These are phyloP conservation scores for Apis cerana DNA, from an alignment of 1,140 invertebrate species.

Conservation along the genomic window DNA sequence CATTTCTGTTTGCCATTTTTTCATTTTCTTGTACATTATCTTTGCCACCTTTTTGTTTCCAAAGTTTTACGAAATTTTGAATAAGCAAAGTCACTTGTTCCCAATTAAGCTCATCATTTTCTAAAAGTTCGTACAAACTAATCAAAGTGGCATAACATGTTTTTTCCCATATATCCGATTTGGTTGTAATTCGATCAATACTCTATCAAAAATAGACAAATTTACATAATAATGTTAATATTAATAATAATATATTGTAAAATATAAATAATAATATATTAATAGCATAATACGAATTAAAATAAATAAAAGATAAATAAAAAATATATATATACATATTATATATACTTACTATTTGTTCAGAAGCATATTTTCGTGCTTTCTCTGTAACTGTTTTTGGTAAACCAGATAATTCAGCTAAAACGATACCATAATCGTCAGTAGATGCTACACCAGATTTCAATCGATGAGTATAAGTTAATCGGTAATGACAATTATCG, in stretches of 20 bases:
- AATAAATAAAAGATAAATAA: background rate
- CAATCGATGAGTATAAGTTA: conserved; percentile 80
- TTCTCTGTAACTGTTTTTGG: conserved; percentile 55
- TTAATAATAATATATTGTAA: background rate
- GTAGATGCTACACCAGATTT: conserved; percentile 72
- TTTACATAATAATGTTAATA: no score
- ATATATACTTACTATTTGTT: background rate
- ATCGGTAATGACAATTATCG: conserved; percentile 41
- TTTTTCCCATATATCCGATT: conserved; percentile 19
- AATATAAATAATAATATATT: background rate
- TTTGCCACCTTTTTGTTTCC: no score
- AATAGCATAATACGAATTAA: background rate
- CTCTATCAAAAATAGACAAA: background rate
- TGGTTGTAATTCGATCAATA: background rate
- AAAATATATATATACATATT: background rate
- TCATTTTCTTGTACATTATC: no score
- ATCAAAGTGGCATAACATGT: conserved; percentile 42
- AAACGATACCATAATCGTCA: conserved; percentile 79
- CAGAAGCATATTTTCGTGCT: conserved; percentile 46
- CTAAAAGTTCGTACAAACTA: conserved; percentile 40
- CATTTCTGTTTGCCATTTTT: background rate
- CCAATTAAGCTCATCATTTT: background rate
- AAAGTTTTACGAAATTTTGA: background rate
- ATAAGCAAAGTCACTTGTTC: background rate
- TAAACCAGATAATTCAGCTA: conserved; percentile 75